Base-by-base conservation (phyloP, 53 echinoderm and acorn worm genomes). In the Paelopatides confundens region DNA sequence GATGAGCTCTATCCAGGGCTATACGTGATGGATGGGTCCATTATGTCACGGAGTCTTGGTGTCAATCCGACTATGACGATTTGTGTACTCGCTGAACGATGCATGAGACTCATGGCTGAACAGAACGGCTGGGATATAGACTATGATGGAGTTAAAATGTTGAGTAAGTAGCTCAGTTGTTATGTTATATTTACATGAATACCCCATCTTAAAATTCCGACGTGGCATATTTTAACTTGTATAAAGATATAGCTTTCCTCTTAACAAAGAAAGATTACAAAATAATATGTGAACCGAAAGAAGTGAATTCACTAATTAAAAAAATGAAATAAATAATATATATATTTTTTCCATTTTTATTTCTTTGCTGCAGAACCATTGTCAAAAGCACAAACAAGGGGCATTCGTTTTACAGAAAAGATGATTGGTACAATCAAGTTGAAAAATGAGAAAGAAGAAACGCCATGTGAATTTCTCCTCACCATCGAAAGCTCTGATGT, bases 11-110 rank as follows among this genome's bases (percentile, higher is more conserved):
- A 93, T 47, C 77, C 87, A 23, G 93, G 93, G n/a, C 89, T 93
- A n/a, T 83, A 90, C 18, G 93, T 93, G 27, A 69, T 93, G 28
- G 93, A 90, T 85, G 93, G 93, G 30, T 81, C 93, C 18, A 53
- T 93, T 15, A 90, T 90, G 87, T 87, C 93, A 18, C 90, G 93
- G 17, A 90, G 93, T 83, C 90, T 93, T 14, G 93, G 93, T 8
- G 82, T 90, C 30, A 90, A 93, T 50, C 93, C 93, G 11, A 86
- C 90, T 29, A 82, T 93, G 26, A 93, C 93, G 32, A 93, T 93
- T 31, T 82, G 83, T 24, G 76, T 87, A 76, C 49, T 90, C 27
- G 93, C 93, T 11, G 93, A 93, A 23, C 49, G 93, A 32, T 84
- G 93, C 69, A 93, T 93, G 93, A 81, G 90, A 14, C 66, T 90